Conservation (phyloP, 2,797 vertebrate genomes). For the Squalus acanthias region DNA sequence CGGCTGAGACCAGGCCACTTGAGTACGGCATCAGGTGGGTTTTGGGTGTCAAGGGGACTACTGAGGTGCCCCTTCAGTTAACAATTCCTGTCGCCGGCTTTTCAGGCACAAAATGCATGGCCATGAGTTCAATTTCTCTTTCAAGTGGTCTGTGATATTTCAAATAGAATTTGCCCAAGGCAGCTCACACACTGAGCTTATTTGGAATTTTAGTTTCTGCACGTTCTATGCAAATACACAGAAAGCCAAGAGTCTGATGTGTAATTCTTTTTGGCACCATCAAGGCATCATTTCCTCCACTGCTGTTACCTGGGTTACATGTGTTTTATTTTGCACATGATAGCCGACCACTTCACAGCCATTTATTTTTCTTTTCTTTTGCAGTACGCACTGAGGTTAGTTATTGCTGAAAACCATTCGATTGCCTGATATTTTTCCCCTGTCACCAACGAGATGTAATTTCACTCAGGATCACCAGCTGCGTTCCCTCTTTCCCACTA, state of each 20-base stretch:
- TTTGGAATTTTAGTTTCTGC: slow-evolving; percentile 13
- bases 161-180: slow-evolving; percentile 4
- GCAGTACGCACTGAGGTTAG: neutral
- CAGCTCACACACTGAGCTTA: neutral
- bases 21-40: neutral
- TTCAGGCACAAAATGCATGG: neutral
- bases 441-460: neutral
- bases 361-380: neutral
- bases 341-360: neutral
- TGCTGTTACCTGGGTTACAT: slow-evolving; percentile 26
- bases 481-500: neutral
- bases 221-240: neutral
- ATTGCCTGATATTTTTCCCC: neutral
- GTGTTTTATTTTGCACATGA: slow-evolving; percentile 5
- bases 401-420: neutral
- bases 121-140: neutral
- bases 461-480: neutral
- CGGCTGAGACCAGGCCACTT: neutral
- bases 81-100: neutral
- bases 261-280: slow-evolving; percentile 17
- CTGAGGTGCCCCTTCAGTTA: neutral
- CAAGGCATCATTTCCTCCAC: neutral
- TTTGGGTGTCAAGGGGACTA: neutral
- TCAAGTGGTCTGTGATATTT: neutral
- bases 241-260: slow-evolving; percentile 5